phyloP scores from a whole-genome alignment of 2,888 invertebrate species.

The Stenchaetothrips biformis region DNA sequence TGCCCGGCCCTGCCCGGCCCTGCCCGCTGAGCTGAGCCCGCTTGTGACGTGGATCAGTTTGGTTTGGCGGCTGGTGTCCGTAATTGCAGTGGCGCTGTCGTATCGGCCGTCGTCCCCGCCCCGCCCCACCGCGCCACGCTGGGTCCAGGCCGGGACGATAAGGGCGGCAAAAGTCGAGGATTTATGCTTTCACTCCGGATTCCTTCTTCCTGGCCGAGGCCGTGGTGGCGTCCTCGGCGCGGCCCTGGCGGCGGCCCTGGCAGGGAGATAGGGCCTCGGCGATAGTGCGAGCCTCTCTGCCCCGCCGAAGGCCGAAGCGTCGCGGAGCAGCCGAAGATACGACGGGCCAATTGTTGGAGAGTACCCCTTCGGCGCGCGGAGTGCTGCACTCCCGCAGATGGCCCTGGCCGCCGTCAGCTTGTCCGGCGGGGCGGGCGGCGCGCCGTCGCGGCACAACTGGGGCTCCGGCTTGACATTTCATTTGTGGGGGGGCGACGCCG shows the following conservation, averaged over 20 bases:
- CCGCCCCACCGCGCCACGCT: no score
- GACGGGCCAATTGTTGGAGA: no score
- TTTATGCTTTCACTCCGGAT: slow-evolving; percentile 13
- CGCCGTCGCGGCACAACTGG: no score
- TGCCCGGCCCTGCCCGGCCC: no score
- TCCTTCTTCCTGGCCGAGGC: not conserved
- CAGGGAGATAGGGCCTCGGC: not conserved
- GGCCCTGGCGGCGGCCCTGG: not conserved
- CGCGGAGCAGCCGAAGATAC: no score
- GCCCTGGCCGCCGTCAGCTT: not conserved
- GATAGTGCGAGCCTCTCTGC: not conserved
- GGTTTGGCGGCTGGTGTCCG: slow-evolving; percentile 1
- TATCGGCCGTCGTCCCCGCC: not conserved
- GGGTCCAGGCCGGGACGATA: not conserved
- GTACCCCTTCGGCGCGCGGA: not conserved
- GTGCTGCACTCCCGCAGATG: not conserved
- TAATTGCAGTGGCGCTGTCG: not conserved
- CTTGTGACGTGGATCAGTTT: not conserved
- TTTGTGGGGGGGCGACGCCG: not conserved
- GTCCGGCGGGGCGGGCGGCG: not conserved
- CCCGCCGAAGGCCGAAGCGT: no score
- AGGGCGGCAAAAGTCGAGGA: slow-evolving; percentile 6
- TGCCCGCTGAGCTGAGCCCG: no score
- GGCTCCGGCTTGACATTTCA: slow-evolving; percentile 5
- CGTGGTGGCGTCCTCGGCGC: no score